These are phyloP conservation scores for Oscheius sp. DNA, from an alignment of 2,888 invertebrate genomes.

Conservation along the genomic window DNA sequence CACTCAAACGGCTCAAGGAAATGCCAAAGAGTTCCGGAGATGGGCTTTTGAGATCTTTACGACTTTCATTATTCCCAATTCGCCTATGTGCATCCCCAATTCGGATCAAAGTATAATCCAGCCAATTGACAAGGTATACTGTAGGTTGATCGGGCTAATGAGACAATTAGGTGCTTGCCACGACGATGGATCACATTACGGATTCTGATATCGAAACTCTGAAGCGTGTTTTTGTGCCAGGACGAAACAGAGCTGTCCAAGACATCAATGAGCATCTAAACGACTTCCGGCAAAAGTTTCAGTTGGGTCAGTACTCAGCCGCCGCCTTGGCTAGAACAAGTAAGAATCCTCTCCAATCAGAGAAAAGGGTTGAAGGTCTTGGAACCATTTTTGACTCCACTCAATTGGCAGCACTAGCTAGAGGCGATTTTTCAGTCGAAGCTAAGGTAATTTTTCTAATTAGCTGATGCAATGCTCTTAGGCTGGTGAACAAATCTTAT, in stretches of 20 bases:
- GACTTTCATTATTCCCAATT: constrained; percentile 69
- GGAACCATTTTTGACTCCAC: constrained; percentile 34
- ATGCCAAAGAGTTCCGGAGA: constrained; percentile 88
- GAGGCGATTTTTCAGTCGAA: constrained; percentile 46
- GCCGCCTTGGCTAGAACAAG: constrained; percentile 7
- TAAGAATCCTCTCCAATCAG: neutral
- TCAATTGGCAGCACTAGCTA: constrained; percentile 41
- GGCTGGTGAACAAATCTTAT: constrained; percentile 65
- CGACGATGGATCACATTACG: constrained; percentile 56
- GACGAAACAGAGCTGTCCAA: constrained; percentile 83
- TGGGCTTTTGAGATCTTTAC: constrained; percentile 88
- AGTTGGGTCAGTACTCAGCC: constrained; percentile 38
- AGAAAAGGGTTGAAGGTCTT: constrained; percentile 16
- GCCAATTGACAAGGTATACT: constrained; percentile 61
- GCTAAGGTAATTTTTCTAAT: constrained; percentile 28
- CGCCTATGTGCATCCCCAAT: constrained; percentile 65
- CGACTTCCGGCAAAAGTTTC: constrained; percentile 86
- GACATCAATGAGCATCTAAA: constrained; percentile 82
- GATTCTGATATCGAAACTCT: constrained; percentile 64
- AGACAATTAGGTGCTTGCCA: constrained; percentile 60
- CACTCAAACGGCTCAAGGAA: constrained; percentile 78
- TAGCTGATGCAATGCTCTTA: constrained; percentile 26
- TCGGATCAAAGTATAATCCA: constrained; percentile 65
- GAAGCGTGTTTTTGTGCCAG: constrained; percentile 82
- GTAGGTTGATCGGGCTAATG: neutral